Conservation (phyloP, 2,113 vertebrate genomes). For the Cryptotis parvus region DNA sequence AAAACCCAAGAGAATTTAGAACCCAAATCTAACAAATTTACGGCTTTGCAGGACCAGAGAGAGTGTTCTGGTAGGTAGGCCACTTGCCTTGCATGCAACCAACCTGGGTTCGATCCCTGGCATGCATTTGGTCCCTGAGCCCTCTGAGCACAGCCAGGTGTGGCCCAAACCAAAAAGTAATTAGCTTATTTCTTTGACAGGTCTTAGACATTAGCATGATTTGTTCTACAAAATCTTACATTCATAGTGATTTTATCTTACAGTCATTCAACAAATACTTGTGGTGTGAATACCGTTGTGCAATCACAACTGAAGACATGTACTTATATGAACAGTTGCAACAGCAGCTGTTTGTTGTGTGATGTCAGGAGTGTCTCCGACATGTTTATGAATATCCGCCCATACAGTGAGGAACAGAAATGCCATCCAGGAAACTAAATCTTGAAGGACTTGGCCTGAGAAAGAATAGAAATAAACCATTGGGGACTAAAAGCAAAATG, state of each 20-base stretch:
- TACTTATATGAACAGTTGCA: neutral
- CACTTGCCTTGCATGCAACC: no score
- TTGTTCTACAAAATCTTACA: neutral
- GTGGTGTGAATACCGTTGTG: neutral
- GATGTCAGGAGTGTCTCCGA: neutral
- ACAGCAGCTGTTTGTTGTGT: neutral
- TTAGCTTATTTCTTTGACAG: no score
- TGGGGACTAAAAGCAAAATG: neutral
- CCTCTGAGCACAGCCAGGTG: no score
- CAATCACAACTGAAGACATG: neutral
- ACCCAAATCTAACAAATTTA: neutral
- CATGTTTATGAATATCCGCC: neutral
- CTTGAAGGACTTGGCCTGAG: neutral
- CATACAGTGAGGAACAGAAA: neutral
- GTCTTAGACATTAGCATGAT: neutral
- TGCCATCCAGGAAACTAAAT: neutral
- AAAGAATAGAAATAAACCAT: neutral
- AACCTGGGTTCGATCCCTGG: no score
- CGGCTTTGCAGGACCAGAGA: no score
- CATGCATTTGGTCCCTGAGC: no score
- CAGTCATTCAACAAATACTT: neutral
- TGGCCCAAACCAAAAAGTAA: no score
- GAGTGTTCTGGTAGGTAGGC: no score
- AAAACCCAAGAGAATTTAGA: conserved; percentile 7
- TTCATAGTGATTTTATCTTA: neutral